Evolutionary conservation across 2,113 vertebrate genomes (phyloP), one percentile per base, ranked within the genome.

Genomic region (Addax nasomaculatus): DNA sequence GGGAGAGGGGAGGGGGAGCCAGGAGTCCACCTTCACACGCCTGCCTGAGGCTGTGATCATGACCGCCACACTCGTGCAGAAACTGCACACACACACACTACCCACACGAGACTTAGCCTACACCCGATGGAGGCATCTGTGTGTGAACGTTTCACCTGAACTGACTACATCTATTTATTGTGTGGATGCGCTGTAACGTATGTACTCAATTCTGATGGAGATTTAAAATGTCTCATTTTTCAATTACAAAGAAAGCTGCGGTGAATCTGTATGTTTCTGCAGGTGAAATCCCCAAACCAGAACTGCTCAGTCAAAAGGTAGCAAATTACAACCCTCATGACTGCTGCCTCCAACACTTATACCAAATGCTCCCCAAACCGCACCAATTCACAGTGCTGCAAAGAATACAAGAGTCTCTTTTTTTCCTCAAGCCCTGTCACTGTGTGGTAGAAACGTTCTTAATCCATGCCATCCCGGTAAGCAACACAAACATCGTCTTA

Each of bases 11-110:
- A 13, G 0, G 27, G 47, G 33, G 5, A 57, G 3, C 55, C 17
- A 16, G 45, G 19, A 13, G 45, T 6, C 25, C 3, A 19, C 9
- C 25, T 53, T 14, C 8, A 3, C 16, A 6, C 0, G 1, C 36
- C 19, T 5, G 3, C 33, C 92, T 11, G n/a, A 55, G 5, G 17
- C 36, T 14, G 39, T 70, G 60, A 55, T 8, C 33, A 39, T 1
- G 2, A 84, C 14, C 5, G 14, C 53, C 25, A 43, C 8, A 6
- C 9, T 30, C 16, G 3, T 2, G 53, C 25, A 43, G 53, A 30
- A 29, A 45, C 25, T 64, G 30, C 53, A 97, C 16, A 15, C 9
- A 15, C 12, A 3, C 43, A 7, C 27, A 23, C 64, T n/a, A 43
- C 67, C 10, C 10, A 51, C 16, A 83, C 3, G 1, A 53, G 80